Conservation (phyloP, 2,113 vertebrate species). For the Podarcis raffonei region DNA sequence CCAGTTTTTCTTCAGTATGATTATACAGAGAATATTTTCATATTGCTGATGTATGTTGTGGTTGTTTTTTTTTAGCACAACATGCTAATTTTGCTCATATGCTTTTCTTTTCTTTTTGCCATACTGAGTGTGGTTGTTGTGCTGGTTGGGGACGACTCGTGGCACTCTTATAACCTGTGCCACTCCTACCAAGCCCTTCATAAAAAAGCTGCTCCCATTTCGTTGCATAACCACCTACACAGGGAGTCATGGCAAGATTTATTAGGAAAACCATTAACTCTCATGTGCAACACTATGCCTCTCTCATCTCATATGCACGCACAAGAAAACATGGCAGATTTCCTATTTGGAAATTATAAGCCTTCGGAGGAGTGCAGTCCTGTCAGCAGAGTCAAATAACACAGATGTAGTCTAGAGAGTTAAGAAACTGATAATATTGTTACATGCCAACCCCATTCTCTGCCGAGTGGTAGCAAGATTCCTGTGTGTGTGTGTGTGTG, state of each 20-base stretch:
- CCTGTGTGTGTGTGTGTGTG: too few relatives aligned
- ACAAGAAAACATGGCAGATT: neutral
- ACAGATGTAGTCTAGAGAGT: too few relatives aligned
- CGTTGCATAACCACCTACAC: neutral
- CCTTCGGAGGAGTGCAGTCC: neutral
- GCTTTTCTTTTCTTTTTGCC: neutral
- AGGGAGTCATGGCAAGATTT: neutral
- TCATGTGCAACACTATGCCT: neutral
- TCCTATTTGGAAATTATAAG: neutral
- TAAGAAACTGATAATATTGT: too few relatives aligned
- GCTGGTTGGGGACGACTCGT: neutral
- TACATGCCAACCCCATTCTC: too few relatives aligned
- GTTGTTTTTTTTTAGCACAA: neutral
- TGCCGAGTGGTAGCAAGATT: too few relatives aligned
- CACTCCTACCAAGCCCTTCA: neutral
- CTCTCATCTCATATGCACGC: neutral
- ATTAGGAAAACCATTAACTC: neutral
- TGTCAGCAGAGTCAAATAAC: too few relatives aligned
- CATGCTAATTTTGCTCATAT: neutral
- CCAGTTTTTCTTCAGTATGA: neutral
- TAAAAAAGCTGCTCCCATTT: neutral
- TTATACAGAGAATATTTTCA: neutral
- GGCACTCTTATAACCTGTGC: neutral
- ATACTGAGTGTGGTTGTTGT: accelerated
- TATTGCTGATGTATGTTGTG: neutral